Conservation (phyloP, 1,140 invertebrate genomes). For the Atopsyche davidsoni region DNA sequence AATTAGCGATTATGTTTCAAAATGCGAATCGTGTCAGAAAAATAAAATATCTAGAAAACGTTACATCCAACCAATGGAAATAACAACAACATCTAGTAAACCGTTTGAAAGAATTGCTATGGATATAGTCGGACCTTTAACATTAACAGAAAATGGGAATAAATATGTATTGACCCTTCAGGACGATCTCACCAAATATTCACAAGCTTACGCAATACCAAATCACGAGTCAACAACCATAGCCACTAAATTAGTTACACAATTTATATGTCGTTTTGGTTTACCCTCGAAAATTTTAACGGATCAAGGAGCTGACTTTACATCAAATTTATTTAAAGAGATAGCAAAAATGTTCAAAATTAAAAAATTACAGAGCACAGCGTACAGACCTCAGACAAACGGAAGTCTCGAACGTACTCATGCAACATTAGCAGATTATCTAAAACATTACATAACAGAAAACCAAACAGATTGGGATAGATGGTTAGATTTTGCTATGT, state of each 20-base stretch:
- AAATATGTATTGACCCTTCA: constrained; percentile 34
- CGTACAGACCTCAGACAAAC: too few relatives aligned
- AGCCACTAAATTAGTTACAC: too few relatives aligned
- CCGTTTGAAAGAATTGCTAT: constrained; percentile 31
- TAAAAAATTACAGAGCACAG: too few relatives aligned
- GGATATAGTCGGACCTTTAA: constrained; percentile 34
- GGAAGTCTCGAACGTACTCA: too few relatives aligned
- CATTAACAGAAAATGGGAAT: constrained; percentile 26
- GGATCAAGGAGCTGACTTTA: too few relatives aligned
- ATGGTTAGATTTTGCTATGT: constrained; percentile 2
- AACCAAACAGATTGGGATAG: constrained; percentile 10
- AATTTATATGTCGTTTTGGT: too few relatives aligned
- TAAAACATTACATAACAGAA: too few relatives aligned
- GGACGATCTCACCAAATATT: constrained; percentile 36
- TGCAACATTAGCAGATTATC: too few relatives aligned
- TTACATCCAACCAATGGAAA: constrained; percentile 32
- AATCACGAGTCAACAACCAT: constrained; percentile 34
- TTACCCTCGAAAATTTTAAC: too few relatives aligned
- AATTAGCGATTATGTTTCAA: constrained; percentile 32
- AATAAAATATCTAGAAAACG: constrained; percentile 31
- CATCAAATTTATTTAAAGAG: constrained; percentile 19
- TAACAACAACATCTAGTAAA: constrained; percentile 31
- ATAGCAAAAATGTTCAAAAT: constrained; percentile 26
- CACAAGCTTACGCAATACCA: constrained; percentile 29
- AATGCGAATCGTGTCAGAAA: constrained; percentile 30